phyloP scores from a whole-genome alignment of 53 echinoderm and acorn worm genomes.

The Zoroaster sp. region DNA sequence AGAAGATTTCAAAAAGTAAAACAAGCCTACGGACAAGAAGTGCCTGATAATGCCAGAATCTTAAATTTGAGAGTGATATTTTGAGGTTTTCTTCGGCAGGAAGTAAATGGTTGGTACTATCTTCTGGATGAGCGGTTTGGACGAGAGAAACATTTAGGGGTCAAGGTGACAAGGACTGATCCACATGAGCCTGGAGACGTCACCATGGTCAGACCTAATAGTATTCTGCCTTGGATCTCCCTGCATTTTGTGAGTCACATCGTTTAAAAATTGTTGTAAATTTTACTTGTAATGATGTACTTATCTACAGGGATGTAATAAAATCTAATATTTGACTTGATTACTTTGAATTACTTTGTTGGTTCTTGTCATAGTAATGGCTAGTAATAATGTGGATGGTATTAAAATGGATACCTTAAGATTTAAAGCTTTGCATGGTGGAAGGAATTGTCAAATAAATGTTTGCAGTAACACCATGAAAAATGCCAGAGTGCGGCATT shows the following conservation, averaged over 20 bases:
- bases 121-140: conserved; percentile 64
- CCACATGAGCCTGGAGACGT: not conserved
- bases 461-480: too few species aligned
- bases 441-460: too few species aligned
- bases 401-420: too few species aligned
- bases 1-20: not conserved
- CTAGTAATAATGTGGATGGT: too few species aligned
- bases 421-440: too few species aligned
- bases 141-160: conserved; percentile 68
- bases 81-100: conserved; percentile 5
- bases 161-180: not conserved
- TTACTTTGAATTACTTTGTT: too few species aligned
- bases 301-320: too few species aligned
- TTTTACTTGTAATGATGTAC: too few species aligned
- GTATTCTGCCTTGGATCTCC: conserved; percentile 78
- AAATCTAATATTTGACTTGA: too few species aligned
- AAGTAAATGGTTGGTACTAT: conserved; percentile 79
- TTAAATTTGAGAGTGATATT: not conserved
- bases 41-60: not conserved
- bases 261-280: too few species aligned
- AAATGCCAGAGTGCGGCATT: too few species aligned
- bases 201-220: conserved; percentile 60
- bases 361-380: too few species aligned
- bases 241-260: conserved; percentile 70
- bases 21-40: not conserved